Evolutionary conservation across 1,140 invertebrate genomes (phyloP).

Genomic region (Artemia franciscana): DNA sequence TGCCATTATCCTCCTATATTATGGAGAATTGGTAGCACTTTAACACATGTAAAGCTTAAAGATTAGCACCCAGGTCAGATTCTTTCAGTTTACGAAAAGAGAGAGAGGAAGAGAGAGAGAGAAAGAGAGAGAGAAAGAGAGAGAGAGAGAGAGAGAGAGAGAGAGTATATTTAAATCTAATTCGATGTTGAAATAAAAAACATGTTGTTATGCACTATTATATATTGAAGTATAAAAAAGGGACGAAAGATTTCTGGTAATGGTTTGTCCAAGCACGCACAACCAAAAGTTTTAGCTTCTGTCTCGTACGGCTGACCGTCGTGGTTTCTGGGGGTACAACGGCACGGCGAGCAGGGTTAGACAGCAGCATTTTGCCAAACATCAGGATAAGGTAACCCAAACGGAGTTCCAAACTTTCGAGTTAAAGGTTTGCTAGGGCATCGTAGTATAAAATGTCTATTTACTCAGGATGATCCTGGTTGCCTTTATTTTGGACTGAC

Average conservation of each 20-base stretch:
- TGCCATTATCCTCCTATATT: no score
- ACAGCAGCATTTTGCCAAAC: neutral
- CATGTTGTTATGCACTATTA: neutral
- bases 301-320: no score
- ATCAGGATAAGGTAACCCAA: neutral
- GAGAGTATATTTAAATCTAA: neutral
- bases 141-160: neutral
- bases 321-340: no score
- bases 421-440: neutral
- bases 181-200: neutral
- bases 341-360: neutral
- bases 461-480: neutral
- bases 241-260: no score
- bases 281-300: no score
- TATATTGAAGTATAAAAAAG: neutral
- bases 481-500: no score
- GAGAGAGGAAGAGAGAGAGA: no score
- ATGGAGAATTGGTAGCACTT: no score
- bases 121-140: neutral
- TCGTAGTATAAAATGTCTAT: neutral
- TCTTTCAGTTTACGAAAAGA: no score
- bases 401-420: neutral
- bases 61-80: no score
- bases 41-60: no score
- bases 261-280: no score